Base-by-base conservation (phyloP, 2,113 vertebrate species). In the Oreochromis aureus region DNA sequence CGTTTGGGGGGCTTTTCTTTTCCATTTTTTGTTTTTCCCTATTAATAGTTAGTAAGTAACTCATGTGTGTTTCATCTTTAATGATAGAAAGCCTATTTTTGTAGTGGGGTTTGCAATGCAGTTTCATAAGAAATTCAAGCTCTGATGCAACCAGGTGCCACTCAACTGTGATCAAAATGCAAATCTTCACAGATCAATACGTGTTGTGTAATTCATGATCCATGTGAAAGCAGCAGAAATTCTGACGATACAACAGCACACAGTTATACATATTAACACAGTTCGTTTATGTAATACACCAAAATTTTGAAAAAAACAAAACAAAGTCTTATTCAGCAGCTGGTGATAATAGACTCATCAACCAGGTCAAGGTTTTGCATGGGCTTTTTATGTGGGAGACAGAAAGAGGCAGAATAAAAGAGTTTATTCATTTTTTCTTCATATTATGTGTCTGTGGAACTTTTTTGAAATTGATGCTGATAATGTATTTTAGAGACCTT, bases 1-100 rank as follows among this genome's bases (percentile, higher is more conserved):
- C 1, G 0, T 30, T 73, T 73, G 18, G 5, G 5, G 56, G 56
- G 13, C 24, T 56, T 56, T 12, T 1, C 0, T 0, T 1, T 7
- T 7, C 13, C 22, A 7, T 48, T 48, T 46, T 73, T 46, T 16
- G 3, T 41, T 22, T 41, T 22, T 10, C 13, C 69, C 5, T 10
- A 18, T 44, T 73, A 73, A 24, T 27, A 48, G 13, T 46, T 71
- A 9, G 8, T 46, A 46, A 6, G 41, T 48, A 16, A 48, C 41
- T 30, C 24, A 16, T 18, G 9, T 19, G 41, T 76, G 6, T 19
- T 76, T 30, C 69, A 48, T 73, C 41, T 73, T 73, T 73, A 73
- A 48, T 73, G 69, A 16, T 73, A 73, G 41, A 73, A 18, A 10
- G 5, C 9, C 41, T 18, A 6, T 27, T 71, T 44, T 10, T 73